These are phyloP conservation scores for Cerceris ruficornis DNA, from an alignment of 2,888 invertebrate species.

Conservation along the genomic window DNA sequence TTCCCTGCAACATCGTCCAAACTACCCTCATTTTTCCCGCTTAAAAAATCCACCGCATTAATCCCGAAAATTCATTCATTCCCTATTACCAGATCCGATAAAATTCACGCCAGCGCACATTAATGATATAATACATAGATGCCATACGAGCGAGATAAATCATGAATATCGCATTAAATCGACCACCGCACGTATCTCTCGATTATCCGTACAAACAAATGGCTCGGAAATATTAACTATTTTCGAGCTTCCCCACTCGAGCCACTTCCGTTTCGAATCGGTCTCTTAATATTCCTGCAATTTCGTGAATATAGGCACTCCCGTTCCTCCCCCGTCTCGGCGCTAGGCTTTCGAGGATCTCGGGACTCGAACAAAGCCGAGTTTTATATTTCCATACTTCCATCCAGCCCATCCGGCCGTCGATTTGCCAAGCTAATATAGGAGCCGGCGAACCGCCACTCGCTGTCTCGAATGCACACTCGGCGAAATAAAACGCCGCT, in stretches of 20 bases:
- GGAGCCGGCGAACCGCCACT: constrained; percentile 9
- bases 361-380: constrained; percentile 26
- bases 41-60: too few species aligned
- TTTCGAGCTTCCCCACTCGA: not conserved
- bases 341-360: constrained; percentile 14
- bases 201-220: constrained; percentile 25
- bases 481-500: constrained; percentile 37
- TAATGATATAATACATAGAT: too few species aligned
- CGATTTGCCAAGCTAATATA: constrained; percentile 42
- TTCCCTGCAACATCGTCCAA: too few species aligned
- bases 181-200: not conserved
- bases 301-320: not conserved
- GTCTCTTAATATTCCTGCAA: constrained; percentile 38
- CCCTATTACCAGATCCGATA: too few species aligned
- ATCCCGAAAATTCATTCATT: too few species aligned
- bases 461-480: constrained; percentile 33
- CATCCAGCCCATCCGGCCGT: constrained; percentile 1
- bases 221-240: constrained; percentile 33
- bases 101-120: too few species aligned
- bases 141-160: too few species aligned
- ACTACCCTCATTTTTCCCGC: too few species aligned
- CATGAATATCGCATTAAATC: not conserved
- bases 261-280: not conserved
- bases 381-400: constrained; percentile 37
- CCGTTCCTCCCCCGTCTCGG: not conserved